Evolutionary conservation across 2,888 invertebrate species (phyloP), one percentile per base, ranked within the genome.

Genomic region (Agriopis leucophaearia): DNA sequence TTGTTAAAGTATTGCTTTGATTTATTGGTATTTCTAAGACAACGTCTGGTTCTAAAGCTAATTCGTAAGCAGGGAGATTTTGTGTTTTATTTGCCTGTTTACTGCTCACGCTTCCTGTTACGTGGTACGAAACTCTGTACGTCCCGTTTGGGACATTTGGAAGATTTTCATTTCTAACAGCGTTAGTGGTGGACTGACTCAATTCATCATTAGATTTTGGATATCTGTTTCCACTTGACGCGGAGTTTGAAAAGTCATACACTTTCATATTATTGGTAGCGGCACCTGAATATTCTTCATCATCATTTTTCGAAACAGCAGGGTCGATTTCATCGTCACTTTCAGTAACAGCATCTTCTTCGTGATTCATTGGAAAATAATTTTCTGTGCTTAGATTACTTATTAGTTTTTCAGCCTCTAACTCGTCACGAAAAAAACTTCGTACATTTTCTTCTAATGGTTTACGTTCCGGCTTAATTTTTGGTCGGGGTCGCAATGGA

Each of bases 401-500:
- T 18, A 86, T 81, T 58, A 84, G 71, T 68, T 84, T 86, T 76
- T 87, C 83, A 35, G 83, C 79, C 74, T 86, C 81, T 59, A 81
- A 77, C 18, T 87, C 81, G 64, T 78, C 82, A 60, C 76, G 82
- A 84, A 88, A 88, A 86, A 89, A 90, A 78, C 88, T 82, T 8
- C 90, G 85, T 61, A 84, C 71, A 69, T 77, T 88, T 78, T 92
- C 91, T 75, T 87, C 87, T 36, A 72, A 67, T 59, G 86, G 82
- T 79, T 86, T 85, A 27, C 81, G 62, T 76, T 93, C 88, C 54
- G 86, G 83, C 81, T 87, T 88, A 51, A 88, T 81, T 78, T 92
- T 94, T 0, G 96, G 96, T 48, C 96, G 90, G 1, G 96, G 96
- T 76, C 96, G 90, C 52, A 97, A 89, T 0, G 96, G 97, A 71